Conservation (phyloP, 2,888 invertebrate species). For the Patella depressa region DNA sequence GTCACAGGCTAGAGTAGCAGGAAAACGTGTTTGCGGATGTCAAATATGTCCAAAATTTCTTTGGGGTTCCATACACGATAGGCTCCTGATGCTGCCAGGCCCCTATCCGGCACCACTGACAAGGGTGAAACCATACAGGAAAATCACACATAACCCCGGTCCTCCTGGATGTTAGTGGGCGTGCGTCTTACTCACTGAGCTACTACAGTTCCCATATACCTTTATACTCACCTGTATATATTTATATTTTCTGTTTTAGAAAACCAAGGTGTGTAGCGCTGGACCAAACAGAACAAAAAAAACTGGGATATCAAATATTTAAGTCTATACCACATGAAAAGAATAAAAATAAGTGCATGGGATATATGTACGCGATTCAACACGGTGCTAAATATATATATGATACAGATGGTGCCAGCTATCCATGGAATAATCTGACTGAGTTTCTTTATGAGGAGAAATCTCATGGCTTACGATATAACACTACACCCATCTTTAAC, state of each 20-base stretch:
- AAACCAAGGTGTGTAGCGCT: not conserved
- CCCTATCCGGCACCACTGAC: no score
- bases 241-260: not conserved
- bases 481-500: not conserved
- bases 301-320: not conserved
- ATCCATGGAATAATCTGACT: not conserved
- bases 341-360: constrained; percentile 3
- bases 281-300: not conserved
- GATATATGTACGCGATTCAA: constrained; percentile 8
- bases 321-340: not conserved
- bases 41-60: no score
- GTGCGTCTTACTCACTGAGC: no score
- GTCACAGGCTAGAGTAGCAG: no score
- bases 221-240: no score
- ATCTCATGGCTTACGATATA: not conserved
- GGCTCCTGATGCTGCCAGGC: no score
- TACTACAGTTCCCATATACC: no score
- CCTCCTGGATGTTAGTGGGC: no score
- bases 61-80: no score
- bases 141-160: no score
- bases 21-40: no score
- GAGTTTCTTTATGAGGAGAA: not conserved
- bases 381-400: constrained; percentile 13
- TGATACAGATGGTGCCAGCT: not conserved
- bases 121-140: no score